Percentiles rank a stretch among this genome's conserved stretches.
Conservation (phyloP, 1,140 invertebrate genomes). For the Musca domestica region DNA sequence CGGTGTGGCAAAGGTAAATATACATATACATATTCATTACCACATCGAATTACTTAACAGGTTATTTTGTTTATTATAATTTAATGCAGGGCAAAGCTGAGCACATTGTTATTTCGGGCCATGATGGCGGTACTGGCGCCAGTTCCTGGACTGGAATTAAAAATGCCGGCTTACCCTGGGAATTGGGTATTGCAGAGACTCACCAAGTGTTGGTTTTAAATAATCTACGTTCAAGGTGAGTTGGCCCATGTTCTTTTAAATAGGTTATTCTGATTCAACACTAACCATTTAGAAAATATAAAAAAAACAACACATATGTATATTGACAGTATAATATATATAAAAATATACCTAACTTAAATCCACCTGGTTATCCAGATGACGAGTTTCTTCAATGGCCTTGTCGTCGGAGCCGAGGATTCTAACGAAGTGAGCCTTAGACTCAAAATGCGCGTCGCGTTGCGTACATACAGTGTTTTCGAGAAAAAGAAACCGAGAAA, state of each 20-base stretch:
- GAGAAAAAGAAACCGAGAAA: too few species aligned
- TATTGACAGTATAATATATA: background rate
- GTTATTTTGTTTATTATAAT: too few species aligned
- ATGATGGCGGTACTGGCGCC: slow-evolving; percentile 97
- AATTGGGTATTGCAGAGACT: slow-evolving; percentile 94
- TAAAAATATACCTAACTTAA: slow-evolving; percentile 13
- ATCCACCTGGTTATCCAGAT: slow-evolving; percentile 26
- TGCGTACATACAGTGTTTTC: background rate
- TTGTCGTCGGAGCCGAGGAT: slow-evolving; percentile 18
- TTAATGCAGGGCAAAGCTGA: slow-evolving; percentile 87
- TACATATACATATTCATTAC: too few species aligned
- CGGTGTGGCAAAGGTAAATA: slow-evolving; percentile 88
- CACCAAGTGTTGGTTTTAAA: slow-evolving; percentile 96
- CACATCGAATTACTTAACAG: too few species aligned
- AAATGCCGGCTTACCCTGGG: slow-evolving; percentile 95
- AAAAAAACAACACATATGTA: background rate
- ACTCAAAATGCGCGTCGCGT: slow-evolving; percentile 19
- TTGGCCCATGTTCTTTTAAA: slow-evolving; percentile 23
- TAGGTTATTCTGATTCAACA: slow-evolving; percentile 4
- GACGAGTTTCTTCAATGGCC: slow-evolving; percentile 15
- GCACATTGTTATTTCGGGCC: slow-evolving; percentile 97
- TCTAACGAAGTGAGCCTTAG: slow-evolving; percentile 1
- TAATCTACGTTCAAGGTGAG: slow-evolving; percentile 80
- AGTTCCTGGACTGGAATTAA: slow-evolving; percentile 97
- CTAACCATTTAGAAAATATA: slow-evolving; percentile 17